Evolutionary conservation across 1,140 invertebrate genomes (phyloP).

Genomic region (Zaprionus ornatus): DNA sequence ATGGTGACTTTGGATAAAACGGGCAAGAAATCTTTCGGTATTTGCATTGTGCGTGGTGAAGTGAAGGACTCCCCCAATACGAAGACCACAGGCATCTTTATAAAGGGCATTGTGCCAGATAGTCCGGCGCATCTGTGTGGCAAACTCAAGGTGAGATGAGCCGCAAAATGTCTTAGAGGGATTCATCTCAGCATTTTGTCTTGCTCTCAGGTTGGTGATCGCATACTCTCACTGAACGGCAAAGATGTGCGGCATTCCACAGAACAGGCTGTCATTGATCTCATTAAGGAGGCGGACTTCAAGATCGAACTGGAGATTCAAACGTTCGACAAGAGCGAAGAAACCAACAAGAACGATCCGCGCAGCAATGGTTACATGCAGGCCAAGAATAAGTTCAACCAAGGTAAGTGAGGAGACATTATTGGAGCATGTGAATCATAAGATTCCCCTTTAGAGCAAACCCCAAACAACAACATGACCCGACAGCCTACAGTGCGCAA

Average conservation of each 20-base stretch:
- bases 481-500: slow-evolving; percentile 58
- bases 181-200: too few relatives aligned
- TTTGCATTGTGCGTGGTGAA: slow-evolving; percentile 98
- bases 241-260: slow-evolving; percentile 94
- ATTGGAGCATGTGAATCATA: neutral
- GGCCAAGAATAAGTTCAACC: slow-evolving; percentile 73
- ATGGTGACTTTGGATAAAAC: slow-evolving; percentile 80
- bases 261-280: slow-evolving; percentile 97
- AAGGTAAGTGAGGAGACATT: slow-evolving; percentile 24
- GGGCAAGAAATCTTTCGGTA: slow-evolving; percentile 89
- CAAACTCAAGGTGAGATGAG: slow-evolving; percentile 89
- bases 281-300: slow-evolving; percentile 95
- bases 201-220: slow-evolving; percentile 91
- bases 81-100: slow-evolving; percentile 96
- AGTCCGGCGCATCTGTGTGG: slow-evolving; percentile 97
- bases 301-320: slow-evolving; percentile 97
- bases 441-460: slow-evolving; percentile 31
- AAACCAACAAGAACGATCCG: slow-evolving; percentile 54
- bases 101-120: slow-evolving; percentile 97
- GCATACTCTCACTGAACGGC: slow-evolving; percentile 96
- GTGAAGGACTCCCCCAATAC: slow-evolving; percentile 84
- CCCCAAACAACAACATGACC: slow-evolving; percentile 38
- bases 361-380: slow-evolving; percentile 76
- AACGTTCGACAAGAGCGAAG: slow-evolving; percentile 86
- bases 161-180: too few relatives aligned